Conservation (phyloP, 2,797 vertebrate genomes). For the Dendrocincla tyrannina region DNA sequence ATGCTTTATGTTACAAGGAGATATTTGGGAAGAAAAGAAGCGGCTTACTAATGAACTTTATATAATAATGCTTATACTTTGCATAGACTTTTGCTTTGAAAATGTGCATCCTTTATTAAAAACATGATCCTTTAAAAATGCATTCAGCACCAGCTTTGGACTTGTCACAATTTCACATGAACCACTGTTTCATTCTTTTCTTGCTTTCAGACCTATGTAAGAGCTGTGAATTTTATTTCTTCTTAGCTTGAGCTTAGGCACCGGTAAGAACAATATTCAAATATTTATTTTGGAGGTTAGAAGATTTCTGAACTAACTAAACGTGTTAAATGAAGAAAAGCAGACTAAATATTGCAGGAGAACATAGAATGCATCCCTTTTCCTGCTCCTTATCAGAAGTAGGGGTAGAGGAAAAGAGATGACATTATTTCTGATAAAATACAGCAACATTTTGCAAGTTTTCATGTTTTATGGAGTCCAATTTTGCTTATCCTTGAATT, state of each 20-base stretch:
- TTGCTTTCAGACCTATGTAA: neutral
- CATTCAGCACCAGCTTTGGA: neutral
- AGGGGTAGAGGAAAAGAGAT: neutral
- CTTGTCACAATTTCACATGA: neutral
- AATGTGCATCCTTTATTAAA: neutral
- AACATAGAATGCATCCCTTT: neutral
- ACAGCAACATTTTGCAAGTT: neutral
- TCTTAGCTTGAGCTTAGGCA: neutral
- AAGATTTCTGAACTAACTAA: neutral
- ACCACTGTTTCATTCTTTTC: neutral
- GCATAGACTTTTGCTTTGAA: neutral
- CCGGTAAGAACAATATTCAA: neutral
- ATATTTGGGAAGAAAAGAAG: neutral
- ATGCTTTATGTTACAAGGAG: neutral
- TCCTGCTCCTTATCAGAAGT: neutral
- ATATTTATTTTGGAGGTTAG: neutral
- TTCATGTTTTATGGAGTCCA: neutral
- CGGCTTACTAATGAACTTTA: neutral
- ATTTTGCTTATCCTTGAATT: conserved; percentile 6
- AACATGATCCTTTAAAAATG: neutral
- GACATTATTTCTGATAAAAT: neutral
- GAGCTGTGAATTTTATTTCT: neutral
- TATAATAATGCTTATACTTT: neutral
- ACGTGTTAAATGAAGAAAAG: neutral
- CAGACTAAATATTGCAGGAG: neutral